Conservation (phyloP, 2,113 vertebrate genomes). For the Larimichthys crocea region DNA sequence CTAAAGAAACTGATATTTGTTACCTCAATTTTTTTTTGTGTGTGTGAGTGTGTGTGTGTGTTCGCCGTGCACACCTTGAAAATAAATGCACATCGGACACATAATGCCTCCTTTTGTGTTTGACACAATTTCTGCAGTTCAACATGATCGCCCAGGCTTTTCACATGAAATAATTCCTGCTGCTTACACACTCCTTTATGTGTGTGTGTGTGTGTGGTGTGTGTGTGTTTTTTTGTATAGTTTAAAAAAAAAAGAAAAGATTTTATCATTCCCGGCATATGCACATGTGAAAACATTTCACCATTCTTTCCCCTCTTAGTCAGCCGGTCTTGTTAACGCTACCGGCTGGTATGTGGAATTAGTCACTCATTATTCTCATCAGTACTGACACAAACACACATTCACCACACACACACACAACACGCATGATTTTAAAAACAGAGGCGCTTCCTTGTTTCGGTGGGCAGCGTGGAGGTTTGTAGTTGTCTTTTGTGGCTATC, state of each 20-base stretch:
- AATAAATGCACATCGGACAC: conserved; percentile 66
- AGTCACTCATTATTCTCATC: conserved; percentile 77
- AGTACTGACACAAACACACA: conserved; percentile 62
- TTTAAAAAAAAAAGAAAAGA: conserved; percentile 4
- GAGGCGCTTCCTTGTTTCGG: conserved; percentile 67
- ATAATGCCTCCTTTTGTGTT: conserved; percentile 67
- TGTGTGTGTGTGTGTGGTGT: conserved; percentile 1
- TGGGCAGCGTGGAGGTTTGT: conserved; percentile 52
- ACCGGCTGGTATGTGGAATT: conserved; percentile 72
- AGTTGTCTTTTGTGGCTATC: conserved; percentile 57
- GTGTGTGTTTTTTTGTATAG: conserved; percentile 25
- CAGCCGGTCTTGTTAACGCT: conserved; percentile 69
- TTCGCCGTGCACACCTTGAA: conserved; percentile 63
- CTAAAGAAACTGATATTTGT: conserved; percentile 72
- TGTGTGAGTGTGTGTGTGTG: too few relatives aligned
- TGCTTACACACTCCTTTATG: conserved; percentile 26
- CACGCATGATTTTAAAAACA: conserved; percentile 44
- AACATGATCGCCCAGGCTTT: conserved; percentile 29
- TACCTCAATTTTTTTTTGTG: conserved; percentile 53
- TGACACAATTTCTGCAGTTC: conserved; percentile 63
- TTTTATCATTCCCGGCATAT: conserved; percentile 45
- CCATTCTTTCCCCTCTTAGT: conserved; percentile 62
- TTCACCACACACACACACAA: conserved; percentile 42
- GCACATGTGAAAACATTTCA: conserved; percentile 63
- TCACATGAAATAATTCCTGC: conserved; percentile 43